A percentile compares a stretch with the other conserved stretches of the same genome.
These are phyloP conservation scores for Drosophila crucigera DNA, from an alignment of 2,888 invertebrate species.

Conservation along the genomic window DNA sequence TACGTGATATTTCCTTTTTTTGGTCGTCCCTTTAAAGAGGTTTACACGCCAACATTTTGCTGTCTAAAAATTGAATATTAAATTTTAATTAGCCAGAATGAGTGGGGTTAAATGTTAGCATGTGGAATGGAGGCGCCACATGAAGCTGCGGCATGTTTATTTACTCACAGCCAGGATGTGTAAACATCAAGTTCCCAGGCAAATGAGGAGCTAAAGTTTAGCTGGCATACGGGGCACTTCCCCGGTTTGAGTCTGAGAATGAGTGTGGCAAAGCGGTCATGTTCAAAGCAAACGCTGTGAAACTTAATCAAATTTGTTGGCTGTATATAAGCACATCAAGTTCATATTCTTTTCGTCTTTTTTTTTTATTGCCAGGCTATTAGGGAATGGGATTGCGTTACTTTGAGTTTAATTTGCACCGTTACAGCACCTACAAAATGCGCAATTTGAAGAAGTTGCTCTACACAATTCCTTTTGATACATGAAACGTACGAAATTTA, in stretches of 20 bases:
- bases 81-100: conserved; percentile 71
- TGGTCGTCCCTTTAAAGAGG: conserved; percentile 42
- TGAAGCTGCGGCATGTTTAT: conserved; percentile 41
- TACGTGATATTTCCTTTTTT: conserved; percentile 12
- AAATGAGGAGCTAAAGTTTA: conserved; percentile 16
- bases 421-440: background rate
- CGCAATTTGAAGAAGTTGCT: background rate
- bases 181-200: conserved; percentile 28
- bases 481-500: background rate
- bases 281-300: conserved; percentile 19
- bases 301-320: conserved; percentile 45
- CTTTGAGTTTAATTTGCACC: conserved; percentile 15
- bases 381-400: background rate
- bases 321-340: conserved; percentile 30
- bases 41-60: conserved; percentile 46
- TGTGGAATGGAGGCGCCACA: conserved; percentile 19
- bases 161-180: conserved; percentile 40
- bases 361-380: background rate
- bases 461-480: background rate
- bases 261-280: background rate
- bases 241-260: too few species aligned
- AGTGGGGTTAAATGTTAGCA: conserved; percentile 49
- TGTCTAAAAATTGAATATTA: conserved; percentile 72
- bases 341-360: conserved; percentile 19
- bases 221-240: background rate